These are phyloP conservation scores for Ginglymostoma cirratum DNA, from an alignment of 2,113 vertebrate genomes.

Conservation along the genomic window DNA sequence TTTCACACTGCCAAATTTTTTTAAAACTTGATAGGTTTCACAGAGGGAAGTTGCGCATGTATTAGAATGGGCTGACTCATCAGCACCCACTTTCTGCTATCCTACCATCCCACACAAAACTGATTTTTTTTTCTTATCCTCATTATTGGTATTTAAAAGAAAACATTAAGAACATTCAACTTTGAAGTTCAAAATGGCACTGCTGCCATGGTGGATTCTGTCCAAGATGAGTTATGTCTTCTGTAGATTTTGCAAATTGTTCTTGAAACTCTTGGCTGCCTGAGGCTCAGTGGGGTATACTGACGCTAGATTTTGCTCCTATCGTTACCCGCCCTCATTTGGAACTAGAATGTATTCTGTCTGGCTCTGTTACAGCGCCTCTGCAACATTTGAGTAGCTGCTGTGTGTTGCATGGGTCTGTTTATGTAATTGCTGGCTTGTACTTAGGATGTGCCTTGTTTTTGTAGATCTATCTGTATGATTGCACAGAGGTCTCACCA, in stretches of 20 bases:
- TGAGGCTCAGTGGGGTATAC: not conserved
- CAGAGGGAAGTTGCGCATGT: not conserved
- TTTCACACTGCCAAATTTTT: not conserved
- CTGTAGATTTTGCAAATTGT: not conserved
- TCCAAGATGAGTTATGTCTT: not conserved
- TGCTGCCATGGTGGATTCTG: not conserved
- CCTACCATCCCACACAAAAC: too few relatives aligned
- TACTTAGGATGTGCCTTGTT: not conserved
- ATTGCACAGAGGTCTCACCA: conserved; percentile 95
- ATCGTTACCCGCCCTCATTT: not conserved
- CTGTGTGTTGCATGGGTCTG: not conserved
- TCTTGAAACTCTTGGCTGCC: not conserved
- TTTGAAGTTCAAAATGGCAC: not conserved
- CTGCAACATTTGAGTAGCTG: not conserved
- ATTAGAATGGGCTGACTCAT: not conserved
- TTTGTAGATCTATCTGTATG: conserved; percentile 89
- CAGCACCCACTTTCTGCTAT: not conserved
- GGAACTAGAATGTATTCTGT: not conserved
- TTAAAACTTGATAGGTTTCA: not conserved
- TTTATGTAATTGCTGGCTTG: not conserved
- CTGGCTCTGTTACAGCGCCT: not conserved
- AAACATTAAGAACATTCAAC: not conserved
- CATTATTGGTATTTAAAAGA: not conserved
- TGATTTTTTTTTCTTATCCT: not conserved
- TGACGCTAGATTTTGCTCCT: not conserved